Conservation (phyloP, 2,113 vertebrate species). For the Saguinus imperator region DNA sequence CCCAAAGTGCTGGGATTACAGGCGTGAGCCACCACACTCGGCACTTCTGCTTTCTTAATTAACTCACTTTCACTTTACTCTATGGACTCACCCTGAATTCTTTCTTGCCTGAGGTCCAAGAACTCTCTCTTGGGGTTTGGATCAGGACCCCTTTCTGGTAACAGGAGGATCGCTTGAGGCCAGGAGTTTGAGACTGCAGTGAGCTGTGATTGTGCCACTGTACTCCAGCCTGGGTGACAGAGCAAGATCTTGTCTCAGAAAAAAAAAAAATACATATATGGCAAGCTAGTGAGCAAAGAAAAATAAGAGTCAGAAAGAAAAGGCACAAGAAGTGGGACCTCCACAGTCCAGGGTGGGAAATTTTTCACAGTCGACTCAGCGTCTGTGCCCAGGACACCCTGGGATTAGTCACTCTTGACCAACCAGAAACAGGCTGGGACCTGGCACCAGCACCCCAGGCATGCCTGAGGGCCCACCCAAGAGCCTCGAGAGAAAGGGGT, state of each 20-base stretch:
- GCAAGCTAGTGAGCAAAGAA: not conserved
- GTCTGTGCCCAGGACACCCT: not conserved
- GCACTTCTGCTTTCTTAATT: no score
- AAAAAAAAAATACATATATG: not conserved
- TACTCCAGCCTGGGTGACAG: not conserved
- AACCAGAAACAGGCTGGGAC: not conserved
- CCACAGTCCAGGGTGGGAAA: not conserved
- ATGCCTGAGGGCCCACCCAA: not conserved
- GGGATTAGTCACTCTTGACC: not conserved
- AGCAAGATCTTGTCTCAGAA: not conserved
- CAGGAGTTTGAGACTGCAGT: not conserved
- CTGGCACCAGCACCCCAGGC: no score
- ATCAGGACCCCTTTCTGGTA: no score
- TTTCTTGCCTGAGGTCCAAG: no score
- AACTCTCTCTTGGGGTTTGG: no score
- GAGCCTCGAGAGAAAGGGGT: not conserved
- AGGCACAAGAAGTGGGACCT: not conserved
- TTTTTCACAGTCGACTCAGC: no score
- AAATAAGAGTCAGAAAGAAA: not conserved
- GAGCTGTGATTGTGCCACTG: not conserved
- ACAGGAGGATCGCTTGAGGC: not conserved
- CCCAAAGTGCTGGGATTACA: no score
- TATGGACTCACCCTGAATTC: no score
- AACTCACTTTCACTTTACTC: no score
- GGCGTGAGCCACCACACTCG: rapidly evolving